These are phyloP conservation scores for Tamandua tetradactyla DNA, from an alignment of 2,797 vertebrate genomes.

Conservation along the genomic window DNA sequence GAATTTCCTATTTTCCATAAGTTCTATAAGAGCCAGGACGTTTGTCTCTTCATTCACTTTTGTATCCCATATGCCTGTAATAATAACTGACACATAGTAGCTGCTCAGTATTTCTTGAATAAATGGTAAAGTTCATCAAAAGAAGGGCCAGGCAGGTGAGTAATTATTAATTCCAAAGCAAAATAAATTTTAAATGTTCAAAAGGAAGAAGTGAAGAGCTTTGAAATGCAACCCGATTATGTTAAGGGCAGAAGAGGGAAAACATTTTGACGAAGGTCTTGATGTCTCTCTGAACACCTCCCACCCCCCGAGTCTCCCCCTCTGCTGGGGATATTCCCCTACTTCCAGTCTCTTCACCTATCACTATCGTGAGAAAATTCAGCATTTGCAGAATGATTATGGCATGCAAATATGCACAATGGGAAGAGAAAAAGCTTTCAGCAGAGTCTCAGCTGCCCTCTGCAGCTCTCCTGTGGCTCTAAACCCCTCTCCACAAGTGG, in stretches of 20 bases:
- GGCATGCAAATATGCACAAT: neutral
- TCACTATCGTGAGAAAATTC: neutral
- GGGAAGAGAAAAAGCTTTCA: no score
- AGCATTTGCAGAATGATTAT: neutral
- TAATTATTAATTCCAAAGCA: neutral
- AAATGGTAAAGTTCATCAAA: neutral
- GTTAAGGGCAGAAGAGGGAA: neutral
- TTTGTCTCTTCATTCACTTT: neutral
- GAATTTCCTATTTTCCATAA: neutral
- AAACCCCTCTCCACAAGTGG: no score
- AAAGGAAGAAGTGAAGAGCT: neutral
- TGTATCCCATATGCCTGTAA: neutral
- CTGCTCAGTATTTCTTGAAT: neutral
- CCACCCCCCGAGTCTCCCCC: neutral
- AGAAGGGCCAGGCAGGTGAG: neutral
- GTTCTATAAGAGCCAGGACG: neutral
- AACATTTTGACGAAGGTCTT: neutral
- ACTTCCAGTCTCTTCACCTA: neutral
- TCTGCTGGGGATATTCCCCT: neutral
- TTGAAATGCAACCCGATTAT: neutral
- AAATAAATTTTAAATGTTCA: neutral
- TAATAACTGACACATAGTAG: neutral
- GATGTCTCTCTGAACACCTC: no score
- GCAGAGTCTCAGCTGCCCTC: no score
- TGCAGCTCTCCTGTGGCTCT: no score